phyloP scores from a whole-genome alignment of 1,140 invertebrate genomes.

The Bombus affinis region DNA sequence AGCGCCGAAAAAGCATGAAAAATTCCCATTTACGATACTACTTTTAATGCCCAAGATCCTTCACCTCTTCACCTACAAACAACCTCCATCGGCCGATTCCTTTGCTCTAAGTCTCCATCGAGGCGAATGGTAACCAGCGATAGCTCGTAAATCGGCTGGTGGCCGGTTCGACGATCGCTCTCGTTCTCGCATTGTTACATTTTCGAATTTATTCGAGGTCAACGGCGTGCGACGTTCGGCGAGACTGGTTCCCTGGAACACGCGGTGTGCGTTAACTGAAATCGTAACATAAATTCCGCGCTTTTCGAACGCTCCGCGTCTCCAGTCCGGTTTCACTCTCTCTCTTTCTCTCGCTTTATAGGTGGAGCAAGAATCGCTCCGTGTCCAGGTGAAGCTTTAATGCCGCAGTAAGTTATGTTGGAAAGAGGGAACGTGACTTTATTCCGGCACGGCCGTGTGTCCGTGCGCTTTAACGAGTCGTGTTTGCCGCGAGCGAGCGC shows the following conservation, averaged over 20 bases:
- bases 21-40: too few species aligned
- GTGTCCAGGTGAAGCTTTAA: constrained; percentile 33
- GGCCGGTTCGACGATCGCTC: too few species aligned
- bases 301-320: constrained; percentile 8
- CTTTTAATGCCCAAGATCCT: too few species aligned
- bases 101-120: background rate
- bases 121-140: background rate
- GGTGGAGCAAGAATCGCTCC: background rate
- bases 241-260: background rate
- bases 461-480: constrained; percentile 48
- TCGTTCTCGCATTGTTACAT: constrained; percentile 26
- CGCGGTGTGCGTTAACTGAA: constrained; percentile 22
- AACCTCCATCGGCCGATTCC: background rate
- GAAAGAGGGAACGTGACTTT: constrained; percentile 58
- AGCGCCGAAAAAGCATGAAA: too few species aligned
- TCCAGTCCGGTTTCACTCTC: background rate
- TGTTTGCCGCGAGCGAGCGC: constrained; percentile 19
- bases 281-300: constrained; percentile 42
- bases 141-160: background rate
- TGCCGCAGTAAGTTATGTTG: constrained; percentile 39
- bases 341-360: background rate
- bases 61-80: background rate
- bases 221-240: background rate
- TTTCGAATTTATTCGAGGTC: constrained; percentile 27
- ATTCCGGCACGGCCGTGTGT: constrained; percentile 33